Conservation (phyloP, 1,140 invertebrate species). For the Limonius californicus region DNA sequence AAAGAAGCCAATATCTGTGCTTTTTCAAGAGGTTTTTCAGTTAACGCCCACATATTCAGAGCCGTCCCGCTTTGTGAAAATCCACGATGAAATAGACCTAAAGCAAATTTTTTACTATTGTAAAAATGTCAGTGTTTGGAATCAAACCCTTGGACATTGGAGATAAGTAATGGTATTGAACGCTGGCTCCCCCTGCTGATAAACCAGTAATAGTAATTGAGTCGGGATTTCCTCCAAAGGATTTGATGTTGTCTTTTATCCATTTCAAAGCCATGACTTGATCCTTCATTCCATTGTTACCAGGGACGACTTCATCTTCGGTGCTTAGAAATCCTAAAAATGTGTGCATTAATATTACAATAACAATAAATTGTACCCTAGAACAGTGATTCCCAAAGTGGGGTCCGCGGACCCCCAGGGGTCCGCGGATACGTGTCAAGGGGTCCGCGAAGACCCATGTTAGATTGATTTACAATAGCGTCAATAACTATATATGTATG, state of each 20-base stretch:
- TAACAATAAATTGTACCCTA: too few species aligned
- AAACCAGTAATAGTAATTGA: constrained; percentile 48
- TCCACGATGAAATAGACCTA: constrained; percentile 58
- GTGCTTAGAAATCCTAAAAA: constrained; percentile 32
- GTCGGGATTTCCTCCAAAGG: constrained; percentile 55
- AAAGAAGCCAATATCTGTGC: constrained; percentile 51
- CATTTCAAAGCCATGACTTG: constrained; percentile 50
- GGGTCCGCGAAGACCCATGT: too few species aligned
- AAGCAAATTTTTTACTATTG: too few species aligned
- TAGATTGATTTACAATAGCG: too few species aligned
- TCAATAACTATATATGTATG: too few species aligned
- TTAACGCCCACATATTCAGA: constrained; percentile 60
- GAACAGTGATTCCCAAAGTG: too few species aligned
- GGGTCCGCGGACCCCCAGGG: too few species aligned
- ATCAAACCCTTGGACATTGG: constrained; percentile 50
- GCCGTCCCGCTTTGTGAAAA: constrained; percentile 75
- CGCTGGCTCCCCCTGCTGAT: constrained; percentile 52
- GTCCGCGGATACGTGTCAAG: too few species aligned
- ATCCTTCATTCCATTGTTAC: constrained; percentile 58
- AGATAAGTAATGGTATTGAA: constrained; percentile 51
- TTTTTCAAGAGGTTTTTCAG: constrained; percentile 48
- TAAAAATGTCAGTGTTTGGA: too few species aligned
- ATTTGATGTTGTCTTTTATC: constrained; percentile 55
- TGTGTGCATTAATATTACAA: too few species aligned
- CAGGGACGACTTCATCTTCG: constrained; percentile 38